phyloP scores from a whole-genome alignment of 92 coral and sea anemone genomes.

The Epizoanthus rinbou region DNA sequence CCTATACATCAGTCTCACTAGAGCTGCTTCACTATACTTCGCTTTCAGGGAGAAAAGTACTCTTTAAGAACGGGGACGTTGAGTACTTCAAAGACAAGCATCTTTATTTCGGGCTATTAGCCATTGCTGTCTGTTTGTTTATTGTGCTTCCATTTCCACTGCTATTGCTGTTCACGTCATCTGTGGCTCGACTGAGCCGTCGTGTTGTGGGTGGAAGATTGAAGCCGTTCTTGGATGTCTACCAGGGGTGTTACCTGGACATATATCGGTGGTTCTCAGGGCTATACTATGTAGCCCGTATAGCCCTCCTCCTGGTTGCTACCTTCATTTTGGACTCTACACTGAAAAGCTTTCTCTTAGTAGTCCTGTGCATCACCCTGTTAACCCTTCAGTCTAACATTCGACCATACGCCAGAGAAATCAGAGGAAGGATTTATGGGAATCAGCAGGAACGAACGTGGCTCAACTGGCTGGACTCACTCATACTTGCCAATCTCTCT shows the following conservation, averaged over 20 bases:
- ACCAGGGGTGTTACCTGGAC: slow-evolving; percentile 50
- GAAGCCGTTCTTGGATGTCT: slow-evolving; percentile 52
- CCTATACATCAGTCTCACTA: slow-evolving; percentile 68
- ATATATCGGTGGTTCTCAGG: slow-evolving; percentile 62
- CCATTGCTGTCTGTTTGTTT: slow-evolving; percentile 55
- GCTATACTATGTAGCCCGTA: slow-evolving; percentile 58
- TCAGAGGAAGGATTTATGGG: neutral
- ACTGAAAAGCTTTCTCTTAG: slow-evolving; percentile 41
- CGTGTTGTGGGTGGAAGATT: slow-evolving; percentile 46
- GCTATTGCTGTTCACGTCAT: slow-evolving; percentile 47
- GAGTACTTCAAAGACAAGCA: slow-evolving; percentile 59
- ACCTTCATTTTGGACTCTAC: slow-evolving; percentile 35
- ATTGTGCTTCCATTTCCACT: slow-evolving; percentile 75
- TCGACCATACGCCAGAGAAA: slow-evolving; percentile 47
- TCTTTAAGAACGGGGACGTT: slow-evolving; percentile 64
- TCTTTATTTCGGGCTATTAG: slow-evolving; percentile 50
- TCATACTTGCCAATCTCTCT: slow-evolving; percentile 48
- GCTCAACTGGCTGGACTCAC: slow-evolving; percentile 48
- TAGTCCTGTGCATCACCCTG: slow-evolving; percentile 34
- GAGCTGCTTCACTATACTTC: slow-evolving; percentile 58
- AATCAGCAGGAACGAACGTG: slow-evolving; percentile 18
- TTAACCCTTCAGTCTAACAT: slow-evolving; percentile 55
- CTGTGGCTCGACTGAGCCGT: slow-evolving; percentile 41
- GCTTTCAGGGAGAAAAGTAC: slow-evolving; percentile 42
- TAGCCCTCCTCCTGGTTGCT: slow-evolving; percentile 38